phyloP scores from a whole-genome alignment of 2,113 vertebrate genomes.

The Entelurus aequoreus region DNA sequence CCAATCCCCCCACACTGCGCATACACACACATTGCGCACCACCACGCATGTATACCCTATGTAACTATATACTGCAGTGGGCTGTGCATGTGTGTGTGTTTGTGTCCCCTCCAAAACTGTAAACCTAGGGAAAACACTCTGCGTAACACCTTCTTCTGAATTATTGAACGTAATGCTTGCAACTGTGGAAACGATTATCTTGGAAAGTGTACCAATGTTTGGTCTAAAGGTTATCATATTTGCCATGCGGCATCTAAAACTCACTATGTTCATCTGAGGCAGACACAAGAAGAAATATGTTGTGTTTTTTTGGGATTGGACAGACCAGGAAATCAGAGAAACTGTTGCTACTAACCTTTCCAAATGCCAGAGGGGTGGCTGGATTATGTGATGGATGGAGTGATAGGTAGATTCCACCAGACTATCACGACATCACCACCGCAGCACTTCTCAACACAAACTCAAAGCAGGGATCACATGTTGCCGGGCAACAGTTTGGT shows the following conservation, averaged over 20 bases:
- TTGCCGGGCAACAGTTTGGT: constrained; percentile 19
- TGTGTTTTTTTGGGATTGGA: background rate
- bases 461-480: background rate
- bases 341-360: constrained; percentile 3
- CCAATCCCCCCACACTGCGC: no score
- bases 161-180: no score
- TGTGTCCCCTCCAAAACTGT: no score
- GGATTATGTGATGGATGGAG: constrained; percentile 7
- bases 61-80: no score
- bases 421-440: constrained; percentile 15
- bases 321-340: background rate
- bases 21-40: no score
- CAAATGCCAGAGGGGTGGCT: background rate
- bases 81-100: no score
- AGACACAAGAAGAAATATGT: background rate
- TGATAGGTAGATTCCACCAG: constrained; percentile 12
- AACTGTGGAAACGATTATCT: no score
- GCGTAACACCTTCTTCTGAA: no score
- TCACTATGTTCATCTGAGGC: background rate
- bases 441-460: constrained; percentile 14
- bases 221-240: background rate
- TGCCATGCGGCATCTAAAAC: background rate
- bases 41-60: no score
- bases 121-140: no score
- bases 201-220: background rate